A percentile compares a stretch with the other conserved stretches of the same genome.
Evolutionary conservation across 1,140 invertebrate genomes (phyloP).

Genomic region (Rhizoglyphus robini): DNA sequence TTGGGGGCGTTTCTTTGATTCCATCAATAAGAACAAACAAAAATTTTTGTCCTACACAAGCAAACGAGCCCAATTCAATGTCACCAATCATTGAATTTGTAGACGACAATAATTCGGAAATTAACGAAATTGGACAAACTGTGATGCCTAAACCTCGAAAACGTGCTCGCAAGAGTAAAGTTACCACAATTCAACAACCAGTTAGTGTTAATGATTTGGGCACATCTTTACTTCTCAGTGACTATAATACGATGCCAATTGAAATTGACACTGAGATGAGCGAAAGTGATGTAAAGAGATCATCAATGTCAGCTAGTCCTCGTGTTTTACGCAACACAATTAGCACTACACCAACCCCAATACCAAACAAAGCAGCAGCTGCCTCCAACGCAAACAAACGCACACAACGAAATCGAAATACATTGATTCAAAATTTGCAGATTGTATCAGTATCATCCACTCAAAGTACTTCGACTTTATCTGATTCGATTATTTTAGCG

Average conservation of each 20-base stretch:
- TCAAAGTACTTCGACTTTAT: background rate
- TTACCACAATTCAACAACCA: background rate
- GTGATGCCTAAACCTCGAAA: background rate
- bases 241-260: background rate
- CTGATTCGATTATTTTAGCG: background rate
- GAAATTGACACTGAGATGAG: background rate
- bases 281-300: background rate
- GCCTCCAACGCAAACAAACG: background rate
- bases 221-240: background rate
- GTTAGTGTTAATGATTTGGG: background rate
- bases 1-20: background rate
- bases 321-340: background rate
- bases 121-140: background rate
- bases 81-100: background rate
- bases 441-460: background rate
- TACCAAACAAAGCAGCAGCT: background rate
- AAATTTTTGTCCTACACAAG: background rate
- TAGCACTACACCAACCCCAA: background rate
- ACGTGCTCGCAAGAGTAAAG: background rate
- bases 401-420: background rate
- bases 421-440: background rate
- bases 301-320: background rate
- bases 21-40: background rate
- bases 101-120: background rate
- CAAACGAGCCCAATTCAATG: background rate